Evolutionary conservation across 37 sponge, comb jelly and placozoan genomes (phyloP).

Genomic region (Oopsacas minuta): DNA sequence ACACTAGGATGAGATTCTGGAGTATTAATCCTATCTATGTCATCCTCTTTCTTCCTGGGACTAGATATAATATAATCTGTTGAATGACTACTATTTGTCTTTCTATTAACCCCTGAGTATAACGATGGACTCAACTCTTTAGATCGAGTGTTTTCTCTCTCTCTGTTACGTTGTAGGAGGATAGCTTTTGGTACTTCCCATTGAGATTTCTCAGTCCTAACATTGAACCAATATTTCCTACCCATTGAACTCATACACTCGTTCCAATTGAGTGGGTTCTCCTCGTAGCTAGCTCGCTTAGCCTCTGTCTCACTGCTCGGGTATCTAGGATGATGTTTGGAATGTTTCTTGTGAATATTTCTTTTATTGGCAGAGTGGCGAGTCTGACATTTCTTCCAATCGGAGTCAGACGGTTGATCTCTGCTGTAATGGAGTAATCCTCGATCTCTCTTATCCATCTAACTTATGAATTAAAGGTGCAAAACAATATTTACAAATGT

Average conservation of each 20-base stretch:
- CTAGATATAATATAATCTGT: background rate
- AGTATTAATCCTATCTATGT: background rate
- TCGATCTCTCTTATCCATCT: slow-evolving; percentile 1
- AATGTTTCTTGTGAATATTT: slow-evolving; percentile 12
- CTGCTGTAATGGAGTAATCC: background rate
- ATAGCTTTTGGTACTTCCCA: slow-evolving; percentile 3
- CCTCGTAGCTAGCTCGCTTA: slow-evolving; percentile 8
- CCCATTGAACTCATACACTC: background rate
- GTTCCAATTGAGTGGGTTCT: slow-evolving; percentile 10
- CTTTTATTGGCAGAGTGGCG: background rate
- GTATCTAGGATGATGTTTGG: background rate
- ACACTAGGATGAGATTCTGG: background rate
- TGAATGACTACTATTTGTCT: background rate
- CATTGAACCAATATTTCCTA: background rate
- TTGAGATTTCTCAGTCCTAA: background rate
- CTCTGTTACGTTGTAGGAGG: background rate
- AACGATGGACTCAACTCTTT: background rate
- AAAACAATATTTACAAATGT: too few species aligned
- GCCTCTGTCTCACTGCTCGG: background rate
- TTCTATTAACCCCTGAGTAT: background rate
- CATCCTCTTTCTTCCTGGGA: background rate
- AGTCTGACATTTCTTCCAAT: background rate
- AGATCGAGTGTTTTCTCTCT: background rate
- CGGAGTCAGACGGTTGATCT: background rate
- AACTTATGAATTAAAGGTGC: too few species aligned